A percentile compares a stretch with the other conserved stretches of the same genome.
Evolutionary conservation across 30 jellyfish, hydroid and myxozoan genomes (phyloP).

Genomic region (Pseudorhiza aurosa): DNA sequence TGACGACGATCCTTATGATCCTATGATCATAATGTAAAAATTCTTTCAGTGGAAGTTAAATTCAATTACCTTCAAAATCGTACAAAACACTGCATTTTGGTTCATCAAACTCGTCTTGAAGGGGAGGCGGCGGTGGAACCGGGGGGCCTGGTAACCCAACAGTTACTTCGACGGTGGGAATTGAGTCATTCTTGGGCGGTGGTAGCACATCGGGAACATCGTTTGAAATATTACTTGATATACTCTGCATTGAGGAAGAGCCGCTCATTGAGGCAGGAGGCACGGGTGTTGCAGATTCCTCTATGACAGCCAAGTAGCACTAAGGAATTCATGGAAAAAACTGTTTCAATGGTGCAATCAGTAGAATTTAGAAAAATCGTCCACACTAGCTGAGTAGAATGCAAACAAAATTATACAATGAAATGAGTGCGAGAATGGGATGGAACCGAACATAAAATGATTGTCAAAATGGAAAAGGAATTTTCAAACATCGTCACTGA

Average conservation of each 20-base stretch:
- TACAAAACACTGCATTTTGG: conserved; percentile 86
- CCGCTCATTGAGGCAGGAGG: conserved; percentile 42
- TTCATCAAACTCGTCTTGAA: conserved; percentile 80
- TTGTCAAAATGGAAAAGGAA: too few species aligned
- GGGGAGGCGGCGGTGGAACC: conserved; percentile 81
- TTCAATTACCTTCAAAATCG: conserved; percentile 95
- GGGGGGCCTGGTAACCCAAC: conserved; percentile 47
- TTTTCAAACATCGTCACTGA: too few species aligned
- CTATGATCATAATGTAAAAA: too few species aligned
- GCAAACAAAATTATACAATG: too few species aligned
- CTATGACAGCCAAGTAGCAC: conserved; percentile 93
- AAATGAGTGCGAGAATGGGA: too few species aligned
- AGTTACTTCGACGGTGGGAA: neutral
- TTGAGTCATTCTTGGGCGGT: conserved; percentile 35
- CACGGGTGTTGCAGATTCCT: conserved; percentile 54
- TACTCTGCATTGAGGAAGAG: conserved; percentile 49
- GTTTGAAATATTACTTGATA: conserved; percentile 50
- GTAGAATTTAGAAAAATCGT: neutral
- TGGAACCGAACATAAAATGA: too few species aligned
- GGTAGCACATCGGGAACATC: conserved; percentile 40
- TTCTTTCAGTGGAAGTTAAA: too few species aligned
- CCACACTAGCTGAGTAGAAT: too few species aligned
- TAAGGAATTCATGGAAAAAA: neutral
- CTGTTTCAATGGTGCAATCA: neutral
- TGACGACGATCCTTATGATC: too few species aligned